Evolutionary conservation across 2,888 invertebrate genomes (phyloP), one percentile per base, ranked within the genome.

Genomic region (Acronicta psi): DNA sequence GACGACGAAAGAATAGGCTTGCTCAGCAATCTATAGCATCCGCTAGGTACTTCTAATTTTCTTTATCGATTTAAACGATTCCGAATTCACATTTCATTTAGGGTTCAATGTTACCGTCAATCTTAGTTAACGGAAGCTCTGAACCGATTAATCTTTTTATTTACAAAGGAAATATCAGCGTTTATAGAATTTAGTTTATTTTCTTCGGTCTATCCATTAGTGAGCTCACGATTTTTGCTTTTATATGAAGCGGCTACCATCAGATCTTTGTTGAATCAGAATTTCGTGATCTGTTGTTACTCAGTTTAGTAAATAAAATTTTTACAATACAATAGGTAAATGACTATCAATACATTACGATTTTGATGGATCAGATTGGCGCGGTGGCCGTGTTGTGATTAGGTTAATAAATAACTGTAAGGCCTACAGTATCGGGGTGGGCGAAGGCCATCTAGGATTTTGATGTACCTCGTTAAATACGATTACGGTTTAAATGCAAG

Each of bases 1-100:
- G 42, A 43, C 25, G 43, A 63, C 36, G 6, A 16, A 53, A 38
- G 17, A 38, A 47, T 7, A 44, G 53, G 20, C 29, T 36, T 29
- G 29, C 29, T 29, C n/a, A 29, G 11, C 29, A 11, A 11, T 29
- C 11, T 29, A 29, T 11, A 29, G 9, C 3, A 25, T 25, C 10
- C 10, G 25, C 25, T 10, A 25, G 10, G 10, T 25, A 25, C 29
- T 11, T 13, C 2, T 14, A 36, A 41, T 41, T 57, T 41, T 14
- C 8, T 8, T 38, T 6, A 14, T 20, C 31, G 0, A 9, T 14
- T 0, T 36, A 17, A 17, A 36, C 3, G 9, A 31, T 67, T 42
- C 45, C 17, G 29, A n/a, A 18, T 31, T n/a, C 13, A 14, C 11
- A 13, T 14, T 56, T 41, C 18, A 31, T 54, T 43, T 57, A 9